These are phyloP conservation scores for Barypeithes pellucidus DNA, from an alignment of 2,888 invertebrate genomes.

Conservation along the genomic window DNA sequence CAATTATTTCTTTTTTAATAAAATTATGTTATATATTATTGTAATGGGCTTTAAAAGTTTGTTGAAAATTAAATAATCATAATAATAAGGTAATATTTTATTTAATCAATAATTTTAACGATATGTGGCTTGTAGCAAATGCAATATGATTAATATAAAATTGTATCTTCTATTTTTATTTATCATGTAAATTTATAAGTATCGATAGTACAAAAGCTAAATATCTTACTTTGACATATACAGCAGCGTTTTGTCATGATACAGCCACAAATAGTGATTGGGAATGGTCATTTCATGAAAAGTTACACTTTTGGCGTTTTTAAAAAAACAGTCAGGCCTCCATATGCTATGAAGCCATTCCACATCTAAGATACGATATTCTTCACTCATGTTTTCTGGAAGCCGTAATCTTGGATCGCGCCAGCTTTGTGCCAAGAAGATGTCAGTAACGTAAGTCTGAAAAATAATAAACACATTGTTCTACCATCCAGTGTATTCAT, in stretches of 20 bases:
- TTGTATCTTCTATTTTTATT: no score
- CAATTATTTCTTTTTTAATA: no score
- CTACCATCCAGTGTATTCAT: no score
- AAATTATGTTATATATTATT: no score
- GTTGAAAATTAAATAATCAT: no score
- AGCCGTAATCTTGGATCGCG: slow-evolving; percentile 89
- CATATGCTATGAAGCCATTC: slow-evolving; percentile 93
- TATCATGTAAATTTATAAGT: no score
- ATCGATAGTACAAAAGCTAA: no score
- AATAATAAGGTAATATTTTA: no score
- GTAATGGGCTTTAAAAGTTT: no score
- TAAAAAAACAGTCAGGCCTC: slow-evolving; percentile 95
- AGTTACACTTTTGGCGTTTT: slow-evolving; percentile 93
- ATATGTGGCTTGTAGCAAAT: no score
- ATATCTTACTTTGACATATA: slow-evolving; percentile 94
- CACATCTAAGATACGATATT: slow-evolving; percentile 90
- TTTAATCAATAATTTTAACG: no score
- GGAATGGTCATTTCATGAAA: slow-evolving; percentile 97
- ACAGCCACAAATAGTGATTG: slow-evolving; percentile 93
- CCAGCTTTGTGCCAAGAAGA: slow-evolving; percentile 95
- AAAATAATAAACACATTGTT: slow-evolving; percentile 60
- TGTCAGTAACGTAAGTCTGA: slow-evolving; percentile 94
- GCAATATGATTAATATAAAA: no score
- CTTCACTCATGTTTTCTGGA: slow-evolving; percentile 95
- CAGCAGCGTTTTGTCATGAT: slow-evolving; percentile 91